These are phyloP conservation scores for Dendropsophus ebraccatus DNA, from an alignment of 2,113 vertebrate genomes.

Conservation along the genomic window DNA sequence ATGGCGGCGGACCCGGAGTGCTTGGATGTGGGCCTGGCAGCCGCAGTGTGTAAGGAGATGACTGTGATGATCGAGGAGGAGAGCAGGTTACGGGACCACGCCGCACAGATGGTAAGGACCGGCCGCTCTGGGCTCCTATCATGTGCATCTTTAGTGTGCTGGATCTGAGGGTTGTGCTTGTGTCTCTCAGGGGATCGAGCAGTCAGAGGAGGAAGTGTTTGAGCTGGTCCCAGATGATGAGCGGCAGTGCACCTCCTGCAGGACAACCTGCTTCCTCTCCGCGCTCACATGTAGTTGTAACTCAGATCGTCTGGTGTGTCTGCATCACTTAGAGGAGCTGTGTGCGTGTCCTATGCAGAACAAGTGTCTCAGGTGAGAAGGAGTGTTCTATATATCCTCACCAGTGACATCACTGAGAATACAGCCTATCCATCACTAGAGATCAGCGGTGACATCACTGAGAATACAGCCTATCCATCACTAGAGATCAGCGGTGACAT, in stretches of 20 bases:
- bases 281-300: constrained; percentile 94
- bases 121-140: neutral
- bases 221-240: constrained; percentile 96
- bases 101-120: constrained; percentile 83
- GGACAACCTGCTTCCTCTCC: constrained; percentile 97
- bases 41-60: constrained; percentile 91
- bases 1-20: constrained; percentile 97
- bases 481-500: neutral
- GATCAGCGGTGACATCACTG: neutral
- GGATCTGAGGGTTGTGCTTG: neutral
- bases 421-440: neutral
- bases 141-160: neutral
- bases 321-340: constrained; percentile 85
- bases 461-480: neutral
- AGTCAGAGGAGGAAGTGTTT: constrained; percentile 95
- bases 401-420: neutral
- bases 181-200: constrained; percentile 82
- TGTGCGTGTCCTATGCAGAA: constrained; percentile 88
- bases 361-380: constrained; percentile 89
- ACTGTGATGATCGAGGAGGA: constrained; percentile 91
- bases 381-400: neutral
- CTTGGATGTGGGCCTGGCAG: constrained; percentile 94
- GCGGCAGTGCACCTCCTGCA: constrained; percentile 92
- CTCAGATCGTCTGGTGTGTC: constrained; percentile 90
- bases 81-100: constrained; percentile 81